Base-by-base conservation (phyloP, 2,797 vertebrate genomes). In the Gadopsis bispinosus region DNA sequence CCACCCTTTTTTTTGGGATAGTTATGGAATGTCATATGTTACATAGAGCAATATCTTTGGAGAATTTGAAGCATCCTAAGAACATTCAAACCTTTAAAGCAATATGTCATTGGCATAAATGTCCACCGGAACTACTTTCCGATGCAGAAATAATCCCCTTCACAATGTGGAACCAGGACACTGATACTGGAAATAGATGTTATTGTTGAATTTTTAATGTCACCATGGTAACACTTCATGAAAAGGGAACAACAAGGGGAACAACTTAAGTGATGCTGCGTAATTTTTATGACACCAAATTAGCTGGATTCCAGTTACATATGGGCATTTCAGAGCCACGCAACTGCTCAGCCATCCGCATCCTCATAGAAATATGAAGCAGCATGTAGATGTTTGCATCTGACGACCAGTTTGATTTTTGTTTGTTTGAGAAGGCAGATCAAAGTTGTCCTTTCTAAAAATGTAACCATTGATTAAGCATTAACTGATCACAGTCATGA, bases 1-100 rank as follows among this genome's bases (percentile, higher is more conserved):
- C 3, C 35, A 70, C 37, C 69, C 81, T 76, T 74, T 59, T 69
- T 51, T 71, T 39, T 7, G 6, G n/a, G 33, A 50, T 45, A 8
- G 3, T 11, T 14, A 11, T 16, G 14, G 4, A 16, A 33, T 59
- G 6, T 26, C 19, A 45, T 7, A 64, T 50, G 19, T 50, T 14
- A 33, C 4, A 8, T 59, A 14, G 50, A 29, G 51, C 1, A 11
- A 7, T 7, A 4, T 31, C 31, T 48, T 35, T 4, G 2, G 20
- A 70, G n/a, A 48, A 19, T 37, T 8, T 37, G 5, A 33, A 33
- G 3, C 35, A 54, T 47, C 47, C 6, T 26, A 9, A 68, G 59
- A 22, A 68, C 33, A 51, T 68, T 35, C n/a, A 39, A 39, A 47
- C 59, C 26, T 31, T 47, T 9, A 10, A 12, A 1, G 7, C 13